Evolutionary conservation across 2,888 invertebrate genomes (phyloP), one percentile per base, ranked within the genome.

Genomic region (Euproctis similis): DNA sequence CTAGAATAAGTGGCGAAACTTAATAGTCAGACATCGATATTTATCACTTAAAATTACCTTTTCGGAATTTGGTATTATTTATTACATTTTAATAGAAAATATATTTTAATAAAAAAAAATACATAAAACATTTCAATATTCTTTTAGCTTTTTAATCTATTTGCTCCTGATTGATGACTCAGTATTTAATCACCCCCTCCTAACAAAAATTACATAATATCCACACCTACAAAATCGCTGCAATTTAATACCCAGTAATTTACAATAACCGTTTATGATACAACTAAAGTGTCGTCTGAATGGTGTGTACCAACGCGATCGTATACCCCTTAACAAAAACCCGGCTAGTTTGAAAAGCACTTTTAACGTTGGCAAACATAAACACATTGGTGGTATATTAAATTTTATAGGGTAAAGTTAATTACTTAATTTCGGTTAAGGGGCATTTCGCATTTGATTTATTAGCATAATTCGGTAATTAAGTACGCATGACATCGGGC

Each of bases 391-490:
- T 10, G 28, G 41, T 36, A 34, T 56, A 56, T 61, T 57, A 50
- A 58, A 72, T 58, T 62, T 52, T 30, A 52, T 31, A 34, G 66
- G 46, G 44, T 63, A 50, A 58, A 55, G 56, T 70, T 75, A 76
- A 78, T 77, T 72, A 76, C 76, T 77, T 78, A 72, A 78, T 78
- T 77, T 67, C 39, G 54, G 63, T 64, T 64, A 66, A 67, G 59
- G 57, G 63, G 59, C 63, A 66, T 65, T 61, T 58, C 50, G 46
- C 44, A 39, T 42, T 53, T 70, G 67, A 75, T 75, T 75, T 73
- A 74, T 72, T 69, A 70, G 50, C 65, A 70, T 72, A 70, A 71
- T 71, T 59, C 50, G 43, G 61, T 67, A 64, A 69, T 72, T 70
- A 70, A 44, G 53, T 36, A 50, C 52, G 57, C 59, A 62, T 67